phyloP scores from a whole-genome alignment of 1,140 invertebrate species.

The Hylyphantes graminicola region DNA sequence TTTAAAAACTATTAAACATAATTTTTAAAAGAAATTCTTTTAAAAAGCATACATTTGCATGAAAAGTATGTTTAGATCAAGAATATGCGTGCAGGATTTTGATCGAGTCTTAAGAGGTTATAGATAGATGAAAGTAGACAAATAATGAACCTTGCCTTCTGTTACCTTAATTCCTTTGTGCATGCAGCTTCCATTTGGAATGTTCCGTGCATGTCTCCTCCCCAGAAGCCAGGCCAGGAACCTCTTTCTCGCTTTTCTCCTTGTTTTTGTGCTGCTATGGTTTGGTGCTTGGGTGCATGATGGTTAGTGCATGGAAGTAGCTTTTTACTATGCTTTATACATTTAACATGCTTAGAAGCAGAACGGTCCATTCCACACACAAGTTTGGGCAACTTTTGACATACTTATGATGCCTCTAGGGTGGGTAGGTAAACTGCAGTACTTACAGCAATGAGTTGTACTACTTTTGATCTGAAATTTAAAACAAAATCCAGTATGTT shows the following conservation, averaged over 20 bases:
- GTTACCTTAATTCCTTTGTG: not conserved
- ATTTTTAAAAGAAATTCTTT: too few relatives aligned
- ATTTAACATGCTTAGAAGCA: not conserved
- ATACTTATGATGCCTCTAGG: not conserved
- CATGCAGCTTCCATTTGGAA: not conserved
- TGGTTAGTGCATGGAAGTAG: constrained; percentile 47
- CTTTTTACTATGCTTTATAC: not conserved
- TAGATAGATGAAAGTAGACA: not conserved
- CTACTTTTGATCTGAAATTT: too few relatives aligned
- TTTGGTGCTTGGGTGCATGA: constrained; percentile 55
- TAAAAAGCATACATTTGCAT: too few relatives aligned
- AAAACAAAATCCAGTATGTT: too few relatives aligned
- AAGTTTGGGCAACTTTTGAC: not conserved
- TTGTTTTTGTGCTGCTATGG: constrained; percentile 36
- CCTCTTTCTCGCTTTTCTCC: constrained; percentile 27
- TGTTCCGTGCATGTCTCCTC: not conserved
- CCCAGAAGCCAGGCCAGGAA: constrained; percentile 18
- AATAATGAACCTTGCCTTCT: not conserved
- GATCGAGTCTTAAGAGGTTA: too few relatives aligned
- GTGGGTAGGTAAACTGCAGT: not conserved
- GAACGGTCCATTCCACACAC: not conserved
- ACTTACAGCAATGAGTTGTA: not conserved
- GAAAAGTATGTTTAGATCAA: too few relatives aligned
- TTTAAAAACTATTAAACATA: too few relatives aligned
- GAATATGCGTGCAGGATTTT: too few relatives aligned